phyloP scores from a whole-genome alignment of 1,140 invertebrate genomes.

The Drosophila ficusphila region DNA sequence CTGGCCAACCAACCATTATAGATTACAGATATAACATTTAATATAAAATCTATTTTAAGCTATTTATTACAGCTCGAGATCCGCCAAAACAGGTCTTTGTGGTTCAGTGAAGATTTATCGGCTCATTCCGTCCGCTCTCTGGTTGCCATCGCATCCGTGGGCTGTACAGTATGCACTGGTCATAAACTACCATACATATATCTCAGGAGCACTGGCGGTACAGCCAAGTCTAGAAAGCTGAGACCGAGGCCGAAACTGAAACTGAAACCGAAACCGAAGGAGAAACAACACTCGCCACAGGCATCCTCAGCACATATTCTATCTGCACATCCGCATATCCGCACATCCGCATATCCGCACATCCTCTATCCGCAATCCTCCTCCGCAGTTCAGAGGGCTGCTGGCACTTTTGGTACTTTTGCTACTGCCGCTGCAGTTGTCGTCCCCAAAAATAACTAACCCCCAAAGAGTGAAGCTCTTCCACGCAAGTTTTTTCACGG shows the following conservation, averaged over 20 bases:
- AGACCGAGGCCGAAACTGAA: not conserved
- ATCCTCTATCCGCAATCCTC: conserved; percentile 8
- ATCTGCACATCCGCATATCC: too few species aligned
- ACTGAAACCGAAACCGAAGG: not conserved
- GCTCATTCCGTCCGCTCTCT: not conserved
- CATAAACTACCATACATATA: too few species aligned
- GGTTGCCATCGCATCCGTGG: not conserved
- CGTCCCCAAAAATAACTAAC: conserved; percentile 74
- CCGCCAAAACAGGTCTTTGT: conserved; percentile 18
- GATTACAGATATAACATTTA: not conserved
- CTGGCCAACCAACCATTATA: too few species aligned
- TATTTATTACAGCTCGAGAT: not conserved
- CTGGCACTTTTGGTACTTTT: too few species aligned
- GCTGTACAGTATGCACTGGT: too few species aligned
- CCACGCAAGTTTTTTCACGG: conserved; percentile 20
- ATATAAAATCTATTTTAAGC: not conserved
- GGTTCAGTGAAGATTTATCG: conserved; percentile 12
- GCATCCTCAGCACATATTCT: conserved; percentile 15
- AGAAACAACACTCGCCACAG: conserved; percentile 22
- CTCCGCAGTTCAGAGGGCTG: conserved; percentile 7
- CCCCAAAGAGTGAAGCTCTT: conserved; percentile 44
- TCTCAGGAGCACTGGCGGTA: not conserved
- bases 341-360: too few species aligned
- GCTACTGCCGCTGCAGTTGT: conserved; percentile 9
- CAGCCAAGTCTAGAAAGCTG: conserved; percentile 7